Base-by-base conservation (phyloP, 2,888 invertebrate genomes). In the Cosmopolites sordidus region DNA sequence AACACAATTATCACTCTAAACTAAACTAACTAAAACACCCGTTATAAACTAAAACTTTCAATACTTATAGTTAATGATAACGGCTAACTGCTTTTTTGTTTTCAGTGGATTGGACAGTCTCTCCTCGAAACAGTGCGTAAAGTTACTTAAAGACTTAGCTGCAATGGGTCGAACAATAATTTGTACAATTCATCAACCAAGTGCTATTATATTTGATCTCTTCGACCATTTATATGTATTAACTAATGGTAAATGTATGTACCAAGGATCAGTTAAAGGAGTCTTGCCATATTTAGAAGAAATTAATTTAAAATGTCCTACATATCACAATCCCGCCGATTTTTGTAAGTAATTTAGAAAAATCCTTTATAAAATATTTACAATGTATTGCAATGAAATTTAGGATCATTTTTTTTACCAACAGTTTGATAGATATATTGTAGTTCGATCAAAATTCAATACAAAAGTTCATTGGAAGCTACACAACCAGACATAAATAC, bases 171-270 rank as follows among this genome's bases (percentile, higher is more conserved):
- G 91, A 61, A 93, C 92, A 1, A 83, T 95, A 54, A 83, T 95
- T 49, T 89, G 90, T 67, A 89, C 90, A 14, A 90, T 95, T 67
- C 95, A 95, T 73, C 94, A 95, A 72, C 94, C 95, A 0, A 92
- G 91, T 54, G 91, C 92, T 1, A 77, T 85, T 43, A 78, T 93
- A 40, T 86, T 94, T 64, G 86, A 87, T 66, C 87, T 92, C 84
- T 89, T 95, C 70, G 93, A 95, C 74, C 84, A 92, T 69, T 73
- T 95, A 37, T 94, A 92, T 72, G 86, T 89, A 27, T 74, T 96
- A 14, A 86, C 87, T 0, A 83, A 82, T 27, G 95, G 94, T 0
- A 78, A 80, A 59, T 91, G 90, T 68, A 83, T 87, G 14, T 91
- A 87, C 69, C 83, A 89, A 55, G 95, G 95, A 6, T 82, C 87